Evolutionary conservation across 64 coral and sea anemone species (phyloP).

Genomic region (Hydrozoanthus tunicans): DNA sequence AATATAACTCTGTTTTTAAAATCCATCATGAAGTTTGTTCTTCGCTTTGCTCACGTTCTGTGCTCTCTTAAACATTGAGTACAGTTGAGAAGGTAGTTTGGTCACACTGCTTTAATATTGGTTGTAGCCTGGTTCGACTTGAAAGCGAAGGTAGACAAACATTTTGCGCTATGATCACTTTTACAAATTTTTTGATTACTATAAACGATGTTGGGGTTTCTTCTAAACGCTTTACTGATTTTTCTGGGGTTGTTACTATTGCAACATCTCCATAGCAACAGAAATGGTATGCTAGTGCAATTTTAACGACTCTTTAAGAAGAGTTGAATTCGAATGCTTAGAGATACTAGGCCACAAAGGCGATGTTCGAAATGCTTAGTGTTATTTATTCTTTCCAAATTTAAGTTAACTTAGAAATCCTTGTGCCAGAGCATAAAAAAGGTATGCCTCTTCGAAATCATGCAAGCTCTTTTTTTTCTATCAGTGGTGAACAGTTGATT

Average conservation of each 20-base stretch:
- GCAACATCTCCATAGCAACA: not conserved
- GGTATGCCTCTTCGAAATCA: not conserved
- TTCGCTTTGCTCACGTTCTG: too few relatives aligned
- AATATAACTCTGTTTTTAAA: too few relatives aligned
- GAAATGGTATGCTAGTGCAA: not conserved
- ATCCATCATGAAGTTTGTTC: too few relatives aligned
- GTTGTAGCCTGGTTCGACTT: not conserved
- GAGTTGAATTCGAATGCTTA: not conserved
- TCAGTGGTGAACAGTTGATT: not conserved
- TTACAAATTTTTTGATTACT: not conserved
- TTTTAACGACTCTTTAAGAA: not conserved
- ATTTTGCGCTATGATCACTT: not conserved
- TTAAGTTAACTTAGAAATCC: slow-evolving; percentile 39
- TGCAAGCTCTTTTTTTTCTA: not conserved
- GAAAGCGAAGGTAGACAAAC: not conserved
- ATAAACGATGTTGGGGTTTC: not conserved
- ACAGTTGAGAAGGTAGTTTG: not conserved
- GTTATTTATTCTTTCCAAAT: slow-evolving; percentile 40
- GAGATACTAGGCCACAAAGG: not conserved
- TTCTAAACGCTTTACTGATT: not conserved
- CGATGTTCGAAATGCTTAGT: not conserved
- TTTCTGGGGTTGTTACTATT: not conserved
- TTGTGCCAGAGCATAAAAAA: slow-evolving; percentile 5
- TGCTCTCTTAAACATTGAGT: not conserved
- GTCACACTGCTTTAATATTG: too few relatives aligned